Evolutionary conservation across 2,888 invertebrate genomes (phyloP).

Genomic region (Elmis aenea): DNA sequence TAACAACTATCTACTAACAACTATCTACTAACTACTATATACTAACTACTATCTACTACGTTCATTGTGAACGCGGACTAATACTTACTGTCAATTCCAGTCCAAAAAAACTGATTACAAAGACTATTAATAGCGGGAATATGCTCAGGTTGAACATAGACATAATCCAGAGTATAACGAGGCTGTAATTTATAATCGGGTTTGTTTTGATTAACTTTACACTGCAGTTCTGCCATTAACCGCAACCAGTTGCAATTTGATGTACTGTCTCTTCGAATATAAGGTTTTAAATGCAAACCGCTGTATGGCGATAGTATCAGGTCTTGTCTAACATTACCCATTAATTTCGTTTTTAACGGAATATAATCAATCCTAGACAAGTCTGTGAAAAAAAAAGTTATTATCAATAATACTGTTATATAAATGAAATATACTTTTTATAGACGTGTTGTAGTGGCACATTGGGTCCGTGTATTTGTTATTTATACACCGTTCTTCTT

Average conservation of each 20-base stretch:
- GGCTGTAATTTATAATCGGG: constrained; percentile 38
- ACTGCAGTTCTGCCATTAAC: constrained; percentile 61
- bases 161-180: constrained; percentile 71
- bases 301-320: constrained; percentile 65
- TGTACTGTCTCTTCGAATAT: constrained; percentile 68
- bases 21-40: too few relatives aligned
- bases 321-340: constrained; percentile 38
- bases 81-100: constrained; percentile 80
- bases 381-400: too few relatives aligned
- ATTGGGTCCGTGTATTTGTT: too few relatives aligned
- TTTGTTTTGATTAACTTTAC: constrained; percentile 49
- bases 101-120: constrained; percentile 84
- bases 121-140: constrained; percentile 82
- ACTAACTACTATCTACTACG: too few relatives aligned
- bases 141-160: constrained; percentile 82
- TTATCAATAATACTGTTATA: too few relatives aligned
- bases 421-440: constrained; percentile 33
- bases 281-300: constrained; percentile 72
- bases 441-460: constrained; percentile 43
- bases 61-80: constrained; percentile 2
- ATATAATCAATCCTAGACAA: constrained; percentile 30
- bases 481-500: too few relatives aligned
- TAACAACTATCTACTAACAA: too few relatives aligned
- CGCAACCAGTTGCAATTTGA: constrained; percentile 67
- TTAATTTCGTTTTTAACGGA: constrained; percentile 33